Evolutionary conservation across 2,113 vertebrate species (phyloP), one percentile per base, ranked within the genome.

Genomic region (Macrotis lagotis): DNA sequence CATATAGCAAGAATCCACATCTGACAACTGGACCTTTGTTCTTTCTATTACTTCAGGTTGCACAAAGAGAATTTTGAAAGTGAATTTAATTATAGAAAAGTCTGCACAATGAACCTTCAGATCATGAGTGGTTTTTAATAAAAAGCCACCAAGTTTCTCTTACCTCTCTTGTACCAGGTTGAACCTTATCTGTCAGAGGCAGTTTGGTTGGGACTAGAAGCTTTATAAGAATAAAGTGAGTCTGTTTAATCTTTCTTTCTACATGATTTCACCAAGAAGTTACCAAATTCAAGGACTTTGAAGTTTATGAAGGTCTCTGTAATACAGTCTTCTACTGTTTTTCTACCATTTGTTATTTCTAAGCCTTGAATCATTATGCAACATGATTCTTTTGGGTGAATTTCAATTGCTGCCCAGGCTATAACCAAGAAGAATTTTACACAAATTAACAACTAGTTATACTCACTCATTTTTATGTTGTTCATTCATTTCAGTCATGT

Each of bases 71-170:
- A 6, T 95, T 94, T 92, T 90, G 48, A 59, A 83, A 53, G 55
- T 66, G 66, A 91, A 95, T 96, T 96, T 97, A 96, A 96, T 93
- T 94, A 95, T n/a, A 55, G 66, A 6, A 91, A 92, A 59, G 26
- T 24, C 44, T 44, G 12, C 48, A 26, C 44, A 90, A 4, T 28
- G 37, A 91, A 89, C 48, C 11, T 26, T 51, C 55, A 19, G 49
- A 88, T 93, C 90, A 50, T 6, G 44, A 3, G 6, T 90, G 44
- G 44, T 50, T 11, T 11, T 74, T 25, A 50, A 83, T 83, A 92
- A 88, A 89, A 89, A 48, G 48, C 26, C 4, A 90, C 48, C 9
- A 49, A 28, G 48, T 50, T 90, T 89, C 48, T 89, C 48, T 90
- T 49, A 48, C 26, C 25, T 90, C 66, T 49, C 28, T 28, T 90